Evolutionary conservation across 2,797 vertebrate species (phyloP).

Genomic region (Urocyon cinereoargenteus): DNA sequence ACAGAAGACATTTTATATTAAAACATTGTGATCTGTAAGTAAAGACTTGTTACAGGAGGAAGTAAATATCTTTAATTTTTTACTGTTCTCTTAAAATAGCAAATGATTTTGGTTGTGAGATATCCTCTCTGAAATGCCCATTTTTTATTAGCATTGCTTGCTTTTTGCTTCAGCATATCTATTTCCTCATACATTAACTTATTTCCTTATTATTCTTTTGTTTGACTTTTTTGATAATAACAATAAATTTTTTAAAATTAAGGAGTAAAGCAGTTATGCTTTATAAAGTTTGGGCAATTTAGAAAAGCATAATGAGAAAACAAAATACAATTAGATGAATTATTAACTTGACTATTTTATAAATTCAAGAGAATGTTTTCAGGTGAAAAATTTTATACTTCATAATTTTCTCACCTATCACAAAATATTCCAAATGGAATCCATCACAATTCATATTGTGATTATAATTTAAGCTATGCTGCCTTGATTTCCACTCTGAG

Average conservation of each 20-base stretch:
- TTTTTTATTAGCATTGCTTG: background rate
- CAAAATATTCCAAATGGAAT: constrained; percentile 6
- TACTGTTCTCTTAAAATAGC: constrained; percentile 25
- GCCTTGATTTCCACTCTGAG: background rate
- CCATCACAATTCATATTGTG: constrained; percentile 44
- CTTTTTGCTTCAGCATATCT: background rate
- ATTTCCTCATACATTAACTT: background rate
- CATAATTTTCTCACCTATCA: constrained; percentile 40
- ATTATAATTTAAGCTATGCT: constrained; percentile 43
- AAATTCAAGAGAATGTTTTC: constrained; percentile 2
- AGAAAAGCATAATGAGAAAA: constrained; percentile 37
- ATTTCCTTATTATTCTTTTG: too few relatives aligned
- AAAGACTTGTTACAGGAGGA: background rate
- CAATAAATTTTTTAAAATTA: background rate
- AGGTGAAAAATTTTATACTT: background rate
- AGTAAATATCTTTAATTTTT: constrained; percentile 7
- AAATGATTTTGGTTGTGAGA: background rate
- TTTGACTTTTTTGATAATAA: background rate
- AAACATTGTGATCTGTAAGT: background rate
- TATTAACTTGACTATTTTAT: constrained; percentile 3
- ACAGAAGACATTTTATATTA: constrained; percentile 1
- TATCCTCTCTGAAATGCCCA: background rate
- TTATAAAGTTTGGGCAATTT: background rate
- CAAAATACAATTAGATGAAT: constrained; percentile 10
- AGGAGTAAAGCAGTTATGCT: constrained; percentile 22